Base-by-base conservation (phyloP, 1,140 invertebrate genomes). In the Cherax quadricarinatus region DNA sequence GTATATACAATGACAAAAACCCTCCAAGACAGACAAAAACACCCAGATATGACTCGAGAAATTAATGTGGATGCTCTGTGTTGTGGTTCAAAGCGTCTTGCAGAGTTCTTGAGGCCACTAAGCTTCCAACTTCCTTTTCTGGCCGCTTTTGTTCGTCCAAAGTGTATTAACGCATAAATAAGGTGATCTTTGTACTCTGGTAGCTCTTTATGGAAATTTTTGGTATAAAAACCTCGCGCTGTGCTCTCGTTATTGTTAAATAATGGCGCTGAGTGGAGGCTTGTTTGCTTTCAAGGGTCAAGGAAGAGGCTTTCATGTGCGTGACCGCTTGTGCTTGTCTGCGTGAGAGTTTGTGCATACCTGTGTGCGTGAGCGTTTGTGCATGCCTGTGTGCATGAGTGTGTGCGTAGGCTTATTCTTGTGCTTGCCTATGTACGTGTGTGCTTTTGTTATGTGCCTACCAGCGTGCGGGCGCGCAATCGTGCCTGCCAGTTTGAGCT, bases 181-280 rank as follows among this genome's bases (percentile, higher is more conserved):
- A 70, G 66, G 18, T 5, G 66, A 70, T 21, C 66, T 70, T 70
- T 70, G 66, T 70, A 70, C 21, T 21, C 66, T 6, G 14, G 66
- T 18, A 70, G 18, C 66, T 70, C 66, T 70, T 70, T 70, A 70
- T 70, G 66, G 66, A 70, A 70, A 70, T 70, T 70, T 70, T 70
- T 70, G 12, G 66, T 70, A 70, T 70, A 70, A 70, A 70, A 70
- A 70, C 66, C 66, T 70, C 66, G 5, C 21, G 66, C 66, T 21
- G 6, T 5, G 66, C 14, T 21, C 5, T 14, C 66, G 5, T 70
- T 70, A 70, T 70, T 70, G 21, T 70, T 70, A 16, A 70, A 21
- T 70, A 21, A 70, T 70, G 66, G 5, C 0, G 14, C 14, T 70
- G 66, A 5, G 66, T 18, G 66, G 66, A 18, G 66, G 1, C 5